These are phyloP conservation scores for Corythornis madagascariensis DNA, from an alignment of 2,113 vertebrate species.

Conservation along the genomic window DNA sequence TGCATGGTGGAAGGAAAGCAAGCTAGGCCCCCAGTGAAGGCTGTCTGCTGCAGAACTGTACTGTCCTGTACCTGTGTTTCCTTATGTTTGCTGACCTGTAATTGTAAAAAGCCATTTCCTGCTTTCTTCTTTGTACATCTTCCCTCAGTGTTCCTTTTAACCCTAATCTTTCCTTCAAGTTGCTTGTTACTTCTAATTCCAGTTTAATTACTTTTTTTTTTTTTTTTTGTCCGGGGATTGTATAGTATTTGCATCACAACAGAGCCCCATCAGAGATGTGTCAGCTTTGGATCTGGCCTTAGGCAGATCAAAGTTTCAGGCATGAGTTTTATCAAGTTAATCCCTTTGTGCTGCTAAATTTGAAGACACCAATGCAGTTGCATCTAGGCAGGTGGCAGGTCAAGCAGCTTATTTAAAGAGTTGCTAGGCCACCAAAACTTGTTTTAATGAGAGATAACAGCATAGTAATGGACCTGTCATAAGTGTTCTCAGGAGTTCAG, in stretches of 20 bases:
- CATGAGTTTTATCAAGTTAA: background rate
- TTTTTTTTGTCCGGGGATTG: background rate
- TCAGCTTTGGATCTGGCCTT: background rate
- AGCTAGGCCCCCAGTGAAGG: background rate
- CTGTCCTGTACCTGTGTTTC: background rate
- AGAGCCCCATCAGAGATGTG: background rate
- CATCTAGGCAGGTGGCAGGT: background rate
- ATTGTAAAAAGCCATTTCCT: background rate
- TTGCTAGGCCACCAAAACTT: background rate
- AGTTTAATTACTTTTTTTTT: conserved; percentile 41
- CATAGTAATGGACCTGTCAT: background rate
- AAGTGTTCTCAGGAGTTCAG: background rate
- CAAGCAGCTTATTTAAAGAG: background rate
- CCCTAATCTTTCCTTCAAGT: background rate
- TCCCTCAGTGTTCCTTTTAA: background rate
- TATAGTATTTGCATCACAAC: conserved; percentile 33
- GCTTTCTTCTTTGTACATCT: background rate
- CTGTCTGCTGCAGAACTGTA: rapidly evolving
- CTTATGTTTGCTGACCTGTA: background rate
- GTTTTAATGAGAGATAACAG: background rate
- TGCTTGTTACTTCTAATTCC: conserved; percentile 24
- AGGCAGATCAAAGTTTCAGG: background rate
- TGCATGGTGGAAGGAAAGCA: no score
- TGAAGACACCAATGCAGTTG: background rate
- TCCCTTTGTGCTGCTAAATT: background rate